Evolutionary conservation across 2,888 invertebrate genomes (phyloP), one percentile per base, ranked within the genome.

Genomic region (Oxytorus armatus): DNA sequence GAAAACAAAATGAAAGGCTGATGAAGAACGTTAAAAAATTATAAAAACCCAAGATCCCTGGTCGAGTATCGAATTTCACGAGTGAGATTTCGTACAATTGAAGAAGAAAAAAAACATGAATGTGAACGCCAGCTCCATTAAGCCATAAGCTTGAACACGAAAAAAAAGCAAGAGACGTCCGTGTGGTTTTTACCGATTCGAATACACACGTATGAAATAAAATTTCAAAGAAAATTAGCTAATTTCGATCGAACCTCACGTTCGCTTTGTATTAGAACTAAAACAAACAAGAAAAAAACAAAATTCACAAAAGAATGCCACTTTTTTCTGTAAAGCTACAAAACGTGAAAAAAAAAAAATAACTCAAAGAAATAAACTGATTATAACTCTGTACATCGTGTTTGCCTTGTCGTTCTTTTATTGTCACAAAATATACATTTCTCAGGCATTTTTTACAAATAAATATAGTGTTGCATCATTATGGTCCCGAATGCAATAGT

Each of bases 351-450:
- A 82, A 85, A 85, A 84, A 83, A 85, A 85, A 87, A n/a, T n/a
- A 87, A 89, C 82, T 87, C 86, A 87, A 88, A 88, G 79, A 87
- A 89, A 91, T 90, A 91, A 91, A 91, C 86, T 90, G 86, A 91
- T 89, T 90, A 90, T 83, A 89, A 90, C 87, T 90, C 88, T 90
- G 86, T 88, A 81, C 53, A 68, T 77, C 55, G 61, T 69, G 29
- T 63, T 44, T 51, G 63, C 57, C 63, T 66, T 80, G 51, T 66
- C 74, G 65, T 49, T 76, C 11, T 69, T 73, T 81, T 57, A 75
- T 57, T 79, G 33, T 82, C 73, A 51, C 21, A 25, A 57, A 16
- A 73, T 49, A 74, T 66, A 69, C 49, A 72, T 36, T 72, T 79
- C 63, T 70, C 75, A 65, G 72, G 61, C 59, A 61, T 57, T 57